These are phyloP conservation scores for Aethes cnicana DNA, from an alignment of 2,888 invertebrate species.

Conservation along the genomic window DNA sequence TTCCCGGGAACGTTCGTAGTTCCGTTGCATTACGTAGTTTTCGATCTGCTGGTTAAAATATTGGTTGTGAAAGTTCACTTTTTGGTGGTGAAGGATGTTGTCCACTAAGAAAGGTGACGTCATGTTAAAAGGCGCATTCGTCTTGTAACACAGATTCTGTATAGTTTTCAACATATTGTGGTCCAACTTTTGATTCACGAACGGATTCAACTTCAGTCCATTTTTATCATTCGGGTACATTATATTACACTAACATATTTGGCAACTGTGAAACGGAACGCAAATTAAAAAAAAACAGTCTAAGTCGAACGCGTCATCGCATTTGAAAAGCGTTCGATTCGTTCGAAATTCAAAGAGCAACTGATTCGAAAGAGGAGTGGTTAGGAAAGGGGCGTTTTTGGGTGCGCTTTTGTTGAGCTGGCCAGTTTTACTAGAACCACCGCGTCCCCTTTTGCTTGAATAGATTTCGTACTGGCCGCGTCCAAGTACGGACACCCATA, in stretches of 20 bases:
- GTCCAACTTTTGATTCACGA: slow-evolving; percentile 58
- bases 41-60: slow-evolving; percentile 80
- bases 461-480: slow-evolving; percentile 22
- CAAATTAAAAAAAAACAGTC: slow-evolving; percentile 34
- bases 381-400: slow-evolving; percentile 75
- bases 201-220: slow-evolving; percentile 71
- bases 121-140: slow-evolving; percentile 70
- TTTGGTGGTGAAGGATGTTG: slow-evolving; percentile 83
- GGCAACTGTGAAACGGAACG: slow-evolving; percentile 26
- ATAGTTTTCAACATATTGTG: slow-evolving; percentile 78
- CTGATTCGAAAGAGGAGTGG: slow-evolving; percentile 68
- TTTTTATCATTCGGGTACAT: slow-evolving; percentile 78
- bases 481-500: slow-evolving; percentile 18
- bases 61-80: slow-evolving; percentile 74
- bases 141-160: slow-evolving; percentile 69
- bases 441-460: slow-evolving; percentile 36
- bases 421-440: slow-evolving; percentile 51
- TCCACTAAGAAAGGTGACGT: slow-evolving; percentile 84
- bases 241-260: slow-evolving; percentile 46
- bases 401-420: slow-evolving; percentile 58
- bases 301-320: slow-evolving; percentile 25
- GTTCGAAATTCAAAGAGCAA: slow-evolving; percentile 40
- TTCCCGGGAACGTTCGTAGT: slow-evolving; percentile 61
- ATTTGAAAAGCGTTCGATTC: slow-evolving; percentile 22
- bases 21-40: slow-evolving; percentile 63